These are phyloP conservation scores for Charaxes varanes DNA, from an alignment of 1,140 invertebrate genomes.

Conservation along the genomic window DNA sequence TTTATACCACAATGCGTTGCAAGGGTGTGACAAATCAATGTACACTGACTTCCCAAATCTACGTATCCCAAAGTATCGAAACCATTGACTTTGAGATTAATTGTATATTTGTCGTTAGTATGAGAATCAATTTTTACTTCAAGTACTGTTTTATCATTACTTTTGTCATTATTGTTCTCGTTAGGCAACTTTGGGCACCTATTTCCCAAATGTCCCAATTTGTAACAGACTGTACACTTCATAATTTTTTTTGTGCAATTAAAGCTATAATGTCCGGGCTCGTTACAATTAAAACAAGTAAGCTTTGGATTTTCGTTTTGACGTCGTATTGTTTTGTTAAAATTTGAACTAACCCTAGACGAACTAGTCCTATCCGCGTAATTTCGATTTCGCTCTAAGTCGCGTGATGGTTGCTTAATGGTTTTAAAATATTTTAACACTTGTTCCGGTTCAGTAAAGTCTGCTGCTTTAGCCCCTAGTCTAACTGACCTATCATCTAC, in stretches of 20 bases:
- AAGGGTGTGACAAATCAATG: slow-evolving; percentile 3
- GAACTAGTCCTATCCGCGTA: no score
- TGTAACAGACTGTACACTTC: background rate
- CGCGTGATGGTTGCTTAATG: slow-evolving; percentile 9
- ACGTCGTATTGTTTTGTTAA: background rate
- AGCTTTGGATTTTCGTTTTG: background rate
- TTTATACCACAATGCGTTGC: background rate
- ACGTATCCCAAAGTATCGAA: background rate
- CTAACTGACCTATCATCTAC: slow-evolving; percentile 27
- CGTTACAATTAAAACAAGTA: slow-evolving; percentile 15
- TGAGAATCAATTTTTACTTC: background rate
- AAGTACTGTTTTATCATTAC: slow-evolving; percentile 1
- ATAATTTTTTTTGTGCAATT: slow-evolving; percentile 11
- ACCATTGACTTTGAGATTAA: slow-evolving; percentile 7
- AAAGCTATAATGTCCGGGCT: slow-evolving; percentile 14
- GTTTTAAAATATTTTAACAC: slow-evolving; percentile 26
- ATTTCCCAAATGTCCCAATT: background rate
- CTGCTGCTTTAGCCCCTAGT: slow-evolving; percentile 25
- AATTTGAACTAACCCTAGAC: background rate
- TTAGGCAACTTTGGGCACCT: background rate
- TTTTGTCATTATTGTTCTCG: slow-evolving; percentile 1
- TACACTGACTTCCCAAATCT: slow-evolving; percentile 17
- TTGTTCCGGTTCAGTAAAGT: slow-evolving; percentile 24
- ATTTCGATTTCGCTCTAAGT: background rate
- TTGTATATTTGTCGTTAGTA: slow-evolving; percentile 5